Evolutionary conservation across 2,888 invertebrate species (phyloP).

Genomic region (Mylabris sibirica): DNA sequence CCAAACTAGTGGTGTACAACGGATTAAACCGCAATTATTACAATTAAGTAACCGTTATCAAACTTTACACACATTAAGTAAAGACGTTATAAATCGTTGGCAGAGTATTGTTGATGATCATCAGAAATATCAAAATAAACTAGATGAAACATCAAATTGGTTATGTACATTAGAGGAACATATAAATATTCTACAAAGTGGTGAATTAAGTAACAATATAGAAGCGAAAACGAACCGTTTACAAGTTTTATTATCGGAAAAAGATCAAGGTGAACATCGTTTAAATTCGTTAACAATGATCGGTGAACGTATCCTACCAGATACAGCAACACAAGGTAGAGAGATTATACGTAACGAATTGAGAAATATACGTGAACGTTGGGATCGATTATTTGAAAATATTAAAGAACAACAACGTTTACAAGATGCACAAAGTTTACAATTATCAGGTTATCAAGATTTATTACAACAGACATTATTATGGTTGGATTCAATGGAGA

Average conservation of each 20-base stretch:
- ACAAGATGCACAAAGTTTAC: slow-evolving; percentile 82
- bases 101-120: slow-evolving; percentile 85
- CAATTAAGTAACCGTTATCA: slow-evolving; percentile 91
- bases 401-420: slow-evolving; percentile 85
- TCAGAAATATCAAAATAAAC: slow-evolving; percentile 76
- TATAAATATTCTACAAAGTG: slow-evolving; percentile 71
- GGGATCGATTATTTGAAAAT: slow-evolving; percentile 87
- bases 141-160: slow-evolving; percentile 80
- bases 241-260: slow-evolving; percentile 78
- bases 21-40: slow-evolving; percentile 84
- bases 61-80: slow-evolving; percentile 78
- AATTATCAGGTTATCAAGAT: slow-evolving; percentile 87
- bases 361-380: slow-evolving; percentile 80
- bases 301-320: slow-evolving; percentile 90
- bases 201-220: slow-evolving; percentile 66
- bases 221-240: slow-evolving; percentile 74
- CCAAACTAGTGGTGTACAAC: slow-evolving; percentile 83
- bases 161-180: slow-evolving; percentile 78
- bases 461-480: slow-evolving; percentile 80
- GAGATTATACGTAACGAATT: slow-evolving; percentile 89
- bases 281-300: slow-evolving; percentile 76
- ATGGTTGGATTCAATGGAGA: slow-evolving; percentile 90
- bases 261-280: slow-evolving; percentile 84
- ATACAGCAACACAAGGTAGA: slow-evolving; percentile 90
- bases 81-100: slow-evolving; percentile 87